Base-by-base conservation (phyloP, 2,888 invertebrate genomes). In the Platycnemis pennipes region DNA sequence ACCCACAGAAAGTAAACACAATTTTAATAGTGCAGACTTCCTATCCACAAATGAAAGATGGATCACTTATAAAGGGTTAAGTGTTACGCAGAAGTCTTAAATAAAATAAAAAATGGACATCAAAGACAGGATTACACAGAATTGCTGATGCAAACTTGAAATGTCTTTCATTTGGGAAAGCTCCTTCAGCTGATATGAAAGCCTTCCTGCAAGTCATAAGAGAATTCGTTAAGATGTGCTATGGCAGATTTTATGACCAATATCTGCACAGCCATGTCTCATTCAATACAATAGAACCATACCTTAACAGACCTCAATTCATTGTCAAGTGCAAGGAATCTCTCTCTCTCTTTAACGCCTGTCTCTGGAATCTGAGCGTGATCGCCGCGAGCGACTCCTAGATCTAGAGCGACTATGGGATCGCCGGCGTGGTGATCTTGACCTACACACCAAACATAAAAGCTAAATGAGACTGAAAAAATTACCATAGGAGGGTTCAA, bases 341-440 rank as follows among this genome's bases (percentile, higher is more conserved):
- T 88, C 44, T 88, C 45, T 49, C 88, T 45, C 31, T 45, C 26
- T 89, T 63, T 91, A 91, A 45, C 91, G 63, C 44, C 91, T 63
- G 91, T 91, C 91, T 69, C 91, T 91, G 46, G 94, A 94, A 63
- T 94, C 94, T 31, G 94, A 94, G 11, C 94, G 77, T 16, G 94
- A 94, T 45, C 94, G 88, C 69, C 94, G n/a, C 11, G 88, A 88
- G 88, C 94, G 88, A 56, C 88, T 88, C 56, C 94, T 88, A 31
- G 94, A 94, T 31, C 94, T 88, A 63, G 94, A 94, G 31, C 94
- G 89, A 89, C 94, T 94, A 45, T 89, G 94, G 46, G 94, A 94
- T 26, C 89, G n/a, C 22, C 94, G 88, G 37, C 94, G 88, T 37
- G 94, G 94, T 49, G 94, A 46, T 42, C 86, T 37, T 85, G 85